These are phyloP conservation scores for Andrena praecox DNA, from an alignment of 2,888 invertebrate species.

Conservation along the genomic window DNA sequence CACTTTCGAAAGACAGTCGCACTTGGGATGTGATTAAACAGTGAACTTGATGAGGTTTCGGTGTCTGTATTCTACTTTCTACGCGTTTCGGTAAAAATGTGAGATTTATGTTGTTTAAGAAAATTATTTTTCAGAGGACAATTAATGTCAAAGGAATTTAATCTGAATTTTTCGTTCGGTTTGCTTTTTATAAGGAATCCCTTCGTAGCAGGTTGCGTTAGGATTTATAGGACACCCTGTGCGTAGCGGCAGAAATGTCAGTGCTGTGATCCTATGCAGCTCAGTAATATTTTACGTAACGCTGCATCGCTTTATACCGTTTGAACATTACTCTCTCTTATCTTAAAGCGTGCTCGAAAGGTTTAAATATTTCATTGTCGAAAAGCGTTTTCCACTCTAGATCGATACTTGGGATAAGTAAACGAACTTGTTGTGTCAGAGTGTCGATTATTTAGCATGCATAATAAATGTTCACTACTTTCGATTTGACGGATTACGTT, in stretches of 20 bases:
- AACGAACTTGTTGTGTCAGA: not conserved
- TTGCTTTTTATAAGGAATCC: too few relatives aligned
- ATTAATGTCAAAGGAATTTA: too few relatives aligned
- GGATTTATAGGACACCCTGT: not conserved
- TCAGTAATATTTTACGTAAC: constrained; percentile 37
- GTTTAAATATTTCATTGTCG: constrained; percentile 3
- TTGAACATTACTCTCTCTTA: constrained; percentile 9
- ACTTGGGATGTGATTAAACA: too few relatives aligned
- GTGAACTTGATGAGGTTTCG: too few relatives aligned
- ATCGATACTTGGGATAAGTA: not conserved
- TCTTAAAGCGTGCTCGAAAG: constrained; percentile 6
- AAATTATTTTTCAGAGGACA: too few relatives aligned
- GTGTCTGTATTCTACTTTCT: too few relatives aligned
- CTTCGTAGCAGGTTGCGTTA: too few relatives aligned
- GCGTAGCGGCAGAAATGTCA: constrained; percentile 45
- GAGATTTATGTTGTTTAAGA: too few relatives aligned
- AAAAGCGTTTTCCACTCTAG: not conserved
- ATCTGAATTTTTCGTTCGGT: too few relatives aligned
- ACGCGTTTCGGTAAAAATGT: too few relatives aligned
- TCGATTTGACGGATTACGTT: not conserved
- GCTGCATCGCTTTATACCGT: not conserved
- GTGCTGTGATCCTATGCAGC: constrained; percentile 28
- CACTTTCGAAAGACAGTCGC: too few relatives aligned
- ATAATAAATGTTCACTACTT: not conserved
- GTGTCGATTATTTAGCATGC: not conserved